Evolutionary conservation across 2,797 vertebrate genomes (phyloP), one percentile per base, ranked within the genome.

Genomic region (Cheirogaleus major): DNA sequence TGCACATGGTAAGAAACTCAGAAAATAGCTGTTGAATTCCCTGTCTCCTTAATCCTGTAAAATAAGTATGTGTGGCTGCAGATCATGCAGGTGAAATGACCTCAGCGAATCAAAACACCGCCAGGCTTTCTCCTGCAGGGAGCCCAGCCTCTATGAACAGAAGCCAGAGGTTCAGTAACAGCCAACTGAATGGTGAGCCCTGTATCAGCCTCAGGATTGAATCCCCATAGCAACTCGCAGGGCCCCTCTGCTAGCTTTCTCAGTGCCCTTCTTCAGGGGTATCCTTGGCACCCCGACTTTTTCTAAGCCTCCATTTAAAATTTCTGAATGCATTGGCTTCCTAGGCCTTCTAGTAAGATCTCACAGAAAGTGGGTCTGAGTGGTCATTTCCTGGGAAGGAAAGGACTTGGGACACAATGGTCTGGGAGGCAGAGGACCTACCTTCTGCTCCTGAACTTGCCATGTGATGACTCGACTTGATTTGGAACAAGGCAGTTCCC

Each of bases 21-120:
- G n/a, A 93, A 84, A 78, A 65, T 35, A 82, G 50, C 67, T 83
- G 22, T 59, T 70, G 65, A 78, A 83, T 90, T 78, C 32, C 45
- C n/a, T 32, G 35, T 69, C 57, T 89, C 55, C 72, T 87, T 75
- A 63, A 70, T 89, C 52, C 43, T 92, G 15, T 70, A 27, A 50
- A 70, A 38, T 65, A 80, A 81, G 32, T 84, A 38, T 30, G 7
- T 25, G 27, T 18, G 17, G 92, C 63, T 80, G 41, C 63, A 81
- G 79, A 50, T 48, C 1, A 41, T 32, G 38, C n/a, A 75, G 89
- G 73, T 41, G 12, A 83, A 87, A 52, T 81, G 65, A 84, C 50
- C 50, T 75, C 50, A 63, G 45, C n/a, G 76, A 76, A 76, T 76
- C 45, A 57, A 70, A 61, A 41, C 57, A 35, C 45, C 25, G n/a